Conservation (phyloP, 2,113 vertebrate genomes). For the Monopterus albus region DNA sequence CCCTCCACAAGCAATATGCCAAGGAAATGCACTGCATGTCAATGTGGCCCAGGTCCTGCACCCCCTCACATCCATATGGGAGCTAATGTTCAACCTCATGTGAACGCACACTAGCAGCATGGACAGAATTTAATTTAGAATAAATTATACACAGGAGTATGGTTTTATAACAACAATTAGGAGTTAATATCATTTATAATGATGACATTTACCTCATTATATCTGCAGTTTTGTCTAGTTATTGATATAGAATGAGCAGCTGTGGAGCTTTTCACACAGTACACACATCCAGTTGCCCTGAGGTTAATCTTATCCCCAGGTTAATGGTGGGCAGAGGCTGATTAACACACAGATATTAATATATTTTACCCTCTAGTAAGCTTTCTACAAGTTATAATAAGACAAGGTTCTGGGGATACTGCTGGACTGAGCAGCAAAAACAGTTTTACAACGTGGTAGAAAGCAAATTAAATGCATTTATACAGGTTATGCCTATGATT, state of each 20-base stretch:
- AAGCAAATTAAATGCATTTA: too few species aligned
- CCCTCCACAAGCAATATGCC: slow-evolving; percentile 16
- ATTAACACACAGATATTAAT: not conserved
- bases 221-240: too few species aligned
- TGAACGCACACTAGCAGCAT: not conserved
- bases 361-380: too few species aligned
- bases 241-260: slow-evolving; percentile 14
- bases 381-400: too few species aligned
- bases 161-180: slow-evolving; percentile 12
- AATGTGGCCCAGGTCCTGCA: slow-evolving; percentile 23
- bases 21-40: slow-evolving; percentile 26
- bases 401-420: too few species aligned
- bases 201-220: too few species aligned
- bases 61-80: not conserved
- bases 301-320: not conserved
- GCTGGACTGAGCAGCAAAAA: too few species aligned
- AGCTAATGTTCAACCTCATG: not conserved
- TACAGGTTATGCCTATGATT: too few species aligned
- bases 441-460: too few species aligned
- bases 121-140: not conserved
- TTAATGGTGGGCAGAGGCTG: not conserved
- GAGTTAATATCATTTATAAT: not conserved
- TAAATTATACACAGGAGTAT: too few species aligned
- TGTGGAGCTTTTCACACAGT: not conserved
- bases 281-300: too few species aligned